Base-by-base conservation (phyloP, 2,797 vertebrate species). In the Smutsia temminckii region DNA sequence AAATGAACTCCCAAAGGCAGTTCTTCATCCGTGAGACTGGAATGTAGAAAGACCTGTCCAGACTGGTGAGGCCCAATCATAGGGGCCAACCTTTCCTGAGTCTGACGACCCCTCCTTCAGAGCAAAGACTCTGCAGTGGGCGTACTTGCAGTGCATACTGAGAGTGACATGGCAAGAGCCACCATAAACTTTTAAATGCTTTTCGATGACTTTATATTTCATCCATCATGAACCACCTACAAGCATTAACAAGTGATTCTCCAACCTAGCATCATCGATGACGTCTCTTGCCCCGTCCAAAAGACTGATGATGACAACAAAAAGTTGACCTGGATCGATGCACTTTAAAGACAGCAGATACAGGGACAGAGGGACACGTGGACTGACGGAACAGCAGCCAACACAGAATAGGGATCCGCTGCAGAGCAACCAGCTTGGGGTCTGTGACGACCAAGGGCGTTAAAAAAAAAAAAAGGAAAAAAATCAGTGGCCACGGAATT, bases 41-140 rank as follows among this genome's bases (percentile, higher is more conserved):
- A 97, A 95, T 94, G 84, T 2, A 83, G 75, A 89, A 85, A 93
- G 95, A 94, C 94, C 87, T 80, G 75, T 71, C 46, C 69, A 8
- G 88, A 37, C 85, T 34, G 14, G 61, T n/a, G 46, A 95, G 89
- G 87, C 46, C 74, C 81, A 32, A 63, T 49, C 68, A 75, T 85
- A 86, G 80, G 79, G 32, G 5, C 53, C 57, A 17, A 5, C 72
- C 25, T 42, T 57, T n/a, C 86, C 81, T 20, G 18, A 53, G 14
- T 49, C 18, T 34, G 25, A 66, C 1, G 11, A 83, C 61, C 46
- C 88, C 61, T 91, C 85, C 83, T 61, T 75, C 61, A n/a, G 0
- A 85, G 64, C 64, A 53, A n/a, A 84, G 40, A 85, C 46, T 57
- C 85, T 75, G 14, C 1, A 8, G 32, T 16, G 66, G 18, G 6